A percentile compares a stretch with the other conserved stretches of the same genome.
Conservation (phyloP, 2,113 vertebrate species). For the Pagrus major region DNA sequence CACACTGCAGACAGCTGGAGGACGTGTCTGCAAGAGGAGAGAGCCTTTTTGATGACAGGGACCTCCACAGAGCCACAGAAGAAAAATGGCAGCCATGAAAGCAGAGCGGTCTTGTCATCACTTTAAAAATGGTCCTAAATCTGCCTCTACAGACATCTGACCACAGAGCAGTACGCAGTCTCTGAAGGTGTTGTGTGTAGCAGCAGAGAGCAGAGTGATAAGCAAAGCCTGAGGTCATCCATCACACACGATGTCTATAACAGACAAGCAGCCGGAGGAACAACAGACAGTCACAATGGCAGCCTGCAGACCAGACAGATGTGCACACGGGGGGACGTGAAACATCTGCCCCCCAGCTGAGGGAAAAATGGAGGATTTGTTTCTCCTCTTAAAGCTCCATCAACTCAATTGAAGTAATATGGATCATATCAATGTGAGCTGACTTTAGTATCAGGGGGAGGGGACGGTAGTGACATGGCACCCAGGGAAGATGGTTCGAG, state of each 20-base stretch:
- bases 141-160: neutral
- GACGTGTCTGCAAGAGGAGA: neutral
- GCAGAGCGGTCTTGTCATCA: neutral
- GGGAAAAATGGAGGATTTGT: neutral
- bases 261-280: conserved; percentile 20
- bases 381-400: conserved; percentile 3
- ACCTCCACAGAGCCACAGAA: neutral
- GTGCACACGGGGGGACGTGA: conserved; percentile 1
- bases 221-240: conserved; percentile 29
- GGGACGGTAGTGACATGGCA: too few relatives aligned
- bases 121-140: neutral
- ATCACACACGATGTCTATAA: conserved; percentile 25
- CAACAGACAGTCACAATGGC: conserved; percentile 1
- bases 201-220: neutral
- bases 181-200: too few relatives aligned
- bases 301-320: conserved; percentile 27
- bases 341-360: neutral
- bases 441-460: too few relatives aligned
- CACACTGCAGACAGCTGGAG: neutral
- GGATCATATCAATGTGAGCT: too few relatives aligned
- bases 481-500: too few relatives aligned
- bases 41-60: too few relatives aligned
- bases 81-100: neutral
- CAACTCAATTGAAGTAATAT: neutral
- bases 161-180: neutral